Evolutionary conservation across 2,797 vertebrate genomes (phyloP), one percentile per base, ranked within the genome.

Genomic region (Gouania willdenowi): DNA sequence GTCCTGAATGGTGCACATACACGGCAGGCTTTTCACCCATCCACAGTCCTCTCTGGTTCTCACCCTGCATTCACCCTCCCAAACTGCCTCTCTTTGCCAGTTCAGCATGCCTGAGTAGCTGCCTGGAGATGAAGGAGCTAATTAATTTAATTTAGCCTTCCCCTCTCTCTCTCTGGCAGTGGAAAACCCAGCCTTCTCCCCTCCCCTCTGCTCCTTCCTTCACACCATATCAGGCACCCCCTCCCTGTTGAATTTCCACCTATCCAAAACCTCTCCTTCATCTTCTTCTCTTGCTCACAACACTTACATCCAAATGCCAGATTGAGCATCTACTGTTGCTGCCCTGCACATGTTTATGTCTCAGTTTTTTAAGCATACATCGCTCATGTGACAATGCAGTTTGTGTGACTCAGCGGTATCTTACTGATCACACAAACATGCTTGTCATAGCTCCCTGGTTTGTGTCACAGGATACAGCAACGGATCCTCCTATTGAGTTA

Each of bases 81-180:
- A n/a, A 43, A 62, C 61, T 23, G 61, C 66, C 72, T 61, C 51
- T 62, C 64, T 59, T 51, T 52, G 66, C 73, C 74, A 75, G 76
- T 79, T 74, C 78, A 79, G 66, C 82, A 79, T 85, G 87, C 84
- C 83, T 82, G 81, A 86, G 81, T 87, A 83, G 82, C 87, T 83
- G 84, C 85, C 77, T 85, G 77, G 86, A 87, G 87, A 89, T 88
- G 87, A 86, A 89, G 84, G 84, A 89, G 85, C 88, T 89, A 89
- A 89, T 90, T 88, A 89, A 89, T 89, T 89, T 87, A 87, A 90
- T 90, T 89, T 90, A 87, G 79, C 79, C 62, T 59, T 83, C 76
- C 67, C 7, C 22, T 83, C 69, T 54, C 58, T 64, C 79, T 79
- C 71, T 77, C 68, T 82, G 81, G 81, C 85, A 85, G 83, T 87